Evolutionary conservation across 2,113 vertebrate genomes (phyloP), one percentile per base, ranked within the genome.

Genomic region (Passer montanus): DNA sequence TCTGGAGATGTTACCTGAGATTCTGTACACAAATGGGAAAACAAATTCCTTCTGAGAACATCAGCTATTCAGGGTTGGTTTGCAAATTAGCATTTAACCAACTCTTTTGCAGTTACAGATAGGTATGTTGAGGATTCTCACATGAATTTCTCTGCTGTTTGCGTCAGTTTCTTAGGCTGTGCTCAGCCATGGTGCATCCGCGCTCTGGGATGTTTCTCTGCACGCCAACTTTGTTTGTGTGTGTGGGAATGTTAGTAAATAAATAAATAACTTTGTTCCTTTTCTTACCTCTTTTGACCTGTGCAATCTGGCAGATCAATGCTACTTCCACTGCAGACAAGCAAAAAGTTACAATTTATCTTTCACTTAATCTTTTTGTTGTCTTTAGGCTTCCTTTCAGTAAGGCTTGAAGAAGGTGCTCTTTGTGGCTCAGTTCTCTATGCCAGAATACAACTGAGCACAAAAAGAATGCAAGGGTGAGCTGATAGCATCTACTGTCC

Each of bases 1-100:
- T 66, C 84, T 92, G 93, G 60, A 91, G 60, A 50, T 58, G 18
- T 49, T 74, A 39, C 73, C 74, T 94, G 80, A 81, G 77, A 37
- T 73, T 90, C 86, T 50, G 16, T 43, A 89, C 58, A 66, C 89
- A 80, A 70, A 80, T 63, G 83, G 59, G 79, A 76, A 94, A 90
- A 39, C 56, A 92, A 85, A 93, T 90, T 35, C 62, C 82, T 89
- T 80, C 60, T 64, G 80, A 92, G 89, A 94, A 70, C 50, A 59
- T 44, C 63, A 58, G 30, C 26, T 68, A 10, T 12, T 76, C 88
- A 52, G 44, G 4, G 58, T 41, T 84, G 84, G 17, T 87, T 72
- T 46, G 66, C 5, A 55, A 39, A 52, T 79, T 30, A 44, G 46
- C 31, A n/a, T 88, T 81, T 82, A 78, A 53, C 58, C 70, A 67